phyloP scores from a whole-genome alignment of 2,888 invertebrate genomes.

The Phragmatobia fuliginosa region DNA sequence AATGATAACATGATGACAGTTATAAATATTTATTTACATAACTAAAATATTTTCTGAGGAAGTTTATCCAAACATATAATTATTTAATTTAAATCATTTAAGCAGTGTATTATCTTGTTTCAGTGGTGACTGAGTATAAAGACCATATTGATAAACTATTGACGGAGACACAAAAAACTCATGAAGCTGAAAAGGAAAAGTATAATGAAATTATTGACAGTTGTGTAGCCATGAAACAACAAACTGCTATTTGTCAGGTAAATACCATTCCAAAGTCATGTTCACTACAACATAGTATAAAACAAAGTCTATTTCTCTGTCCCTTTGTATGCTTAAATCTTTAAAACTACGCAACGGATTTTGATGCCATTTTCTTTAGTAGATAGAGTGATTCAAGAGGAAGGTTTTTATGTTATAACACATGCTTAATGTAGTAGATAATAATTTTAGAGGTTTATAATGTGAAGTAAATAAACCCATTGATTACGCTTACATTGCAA shows the following conservation, averaged over 20 bases:
- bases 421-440: too few species aligned
- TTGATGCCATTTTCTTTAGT: too few species aligned
- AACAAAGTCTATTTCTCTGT: too few species aligned
- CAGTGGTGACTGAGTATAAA: constrained; percentile 79
- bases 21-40: background rate
- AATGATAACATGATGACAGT: background rate
- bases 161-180: constrained; percentile 69
- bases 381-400: too few species aligned
- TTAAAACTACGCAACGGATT: too few species aligned
- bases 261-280: background rate
- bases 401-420: too few species aligned
- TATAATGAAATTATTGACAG: constrained; percentile 77
- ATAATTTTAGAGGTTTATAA: too few species aligned
- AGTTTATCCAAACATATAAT: background rate
- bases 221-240: constrained; percentile 77
- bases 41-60: too few species aligned
- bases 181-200: constrained; percentile 67
- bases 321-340: too few species aligned
- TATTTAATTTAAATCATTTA: background rate
- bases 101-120: constrained; percentile 37
- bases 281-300: too few species aligned
- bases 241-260: constrained; percentile 74
- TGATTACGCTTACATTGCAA: too few species aligned
- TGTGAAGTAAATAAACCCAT: too few species aligned
- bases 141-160: constrained; percentile 73